Percentiles rank a stretch among this genome's conserved stretches.
Conservation (phyloP, 2,113 vertebrate species). For the Murina feae region DNA sequence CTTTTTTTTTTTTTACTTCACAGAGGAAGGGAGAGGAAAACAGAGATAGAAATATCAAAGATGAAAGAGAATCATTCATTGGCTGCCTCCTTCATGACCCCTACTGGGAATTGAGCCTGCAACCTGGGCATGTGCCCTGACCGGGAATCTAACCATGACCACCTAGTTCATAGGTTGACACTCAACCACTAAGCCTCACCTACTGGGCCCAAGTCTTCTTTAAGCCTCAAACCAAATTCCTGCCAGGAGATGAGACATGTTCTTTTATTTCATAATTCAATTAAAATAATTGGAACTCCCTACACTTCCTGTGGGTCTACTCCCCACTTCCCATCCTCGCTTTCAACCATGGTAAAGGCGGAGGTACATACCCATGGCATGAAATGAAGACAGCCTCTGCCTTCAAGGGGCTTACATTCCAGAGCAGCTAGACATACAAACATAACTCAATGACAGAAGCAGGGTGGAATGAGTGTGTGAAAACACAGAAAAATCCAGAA, state of each 20-base stretch:
- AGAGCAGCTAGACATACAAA: neutral
- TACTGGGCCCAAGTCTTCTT: neutral
- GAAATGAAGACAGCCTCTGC: neutral
- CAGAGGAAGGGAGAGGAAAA: no score
- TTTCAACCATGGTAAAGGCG: neutral
- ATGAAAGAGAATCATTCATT: no score
- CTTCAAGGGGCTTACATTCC: neutral
- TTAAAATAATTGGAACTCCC: neutral
- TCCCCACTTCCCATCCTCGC: neutral
- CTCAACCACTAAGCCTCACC: no score
- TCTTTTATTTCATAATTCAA: neutral
- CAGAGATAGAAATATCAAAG: no score
- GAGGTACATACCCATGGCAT: neutral
- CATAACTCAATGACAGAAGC: neutral
- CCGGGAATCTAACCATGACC: no score
- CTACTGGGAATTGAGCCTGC: no score
- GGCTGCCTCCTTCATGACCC: no score
- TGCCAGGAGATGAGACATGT: neutral
- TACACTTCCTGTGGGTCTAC: neutral
- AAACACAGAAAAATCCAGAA: neutral
- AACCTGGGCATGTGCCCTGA: no score
- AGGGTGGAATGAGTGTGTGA: neutral
- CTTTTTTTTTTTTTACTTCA: no score
- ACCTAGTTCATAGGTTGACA: no score
- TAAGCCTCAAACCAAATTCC: neutral